Base-by-base conservation (phyloP, 2,113 vertebrate species). In the Cyrtonyx montezumae region DNA sequence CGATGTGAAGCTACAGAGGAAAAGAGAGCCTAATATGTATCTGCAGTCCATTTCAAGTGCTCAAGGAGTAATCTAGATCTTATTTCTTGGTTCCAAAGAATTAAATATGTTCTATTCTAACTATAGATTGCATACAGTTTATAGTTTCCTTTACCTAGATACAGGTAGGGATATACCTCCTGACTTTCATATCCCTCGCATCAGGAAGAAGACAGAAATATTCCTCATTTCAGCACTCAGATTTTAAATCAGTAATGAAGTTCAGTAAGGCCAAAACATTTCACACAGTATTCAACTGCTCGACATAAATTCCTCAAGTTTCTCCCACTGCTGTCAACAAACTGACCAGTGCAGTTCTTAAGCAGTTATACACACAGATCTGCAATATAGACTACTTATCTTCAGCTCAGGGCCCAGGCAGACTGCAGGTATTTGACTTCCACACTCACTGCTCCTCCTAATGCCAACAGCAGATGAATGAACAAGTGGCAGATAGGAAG, bases 401-500 rank as follows among this genome's bases (percentile, higher is more conserved):
- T 17, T 62, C 6, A 89, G 43, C 53, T 59, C 48, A 17, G 30
- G 42, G 48, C 48, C 34, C 89, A 51, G 48, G 70, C 69, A 88
- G 61, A 51, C 56, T 80, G 32, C 3, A 4, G 48, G n/a, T 10
- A 13, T 28, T 45, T 67, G 75, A 59, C 48, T 88, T 67, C 59
- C 65, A 42, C 25, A 43, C 7, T 1, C 36, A 77, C 80, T 69
- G 66, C 77, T 90, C 63, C 62, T 63, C 5, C 67, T 10, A 43
- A 51, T 79, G 79, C 84, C 91, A 95, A 20, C 13, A 92, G 84
- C 91, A 92, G 93, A 93, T 85, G 91, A 95, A 79, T 0, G 1
- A 95, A 77, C 95, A 95, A 82, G 82, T 94, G 91, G 89, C 79
- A 32, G 3, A 17, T 71, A 93, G 71, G 56, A 93, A 84, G 90